Conservation (phyloP, 2,113 vertebrate species). For the Brachionichthys hirsutus region DNA sequence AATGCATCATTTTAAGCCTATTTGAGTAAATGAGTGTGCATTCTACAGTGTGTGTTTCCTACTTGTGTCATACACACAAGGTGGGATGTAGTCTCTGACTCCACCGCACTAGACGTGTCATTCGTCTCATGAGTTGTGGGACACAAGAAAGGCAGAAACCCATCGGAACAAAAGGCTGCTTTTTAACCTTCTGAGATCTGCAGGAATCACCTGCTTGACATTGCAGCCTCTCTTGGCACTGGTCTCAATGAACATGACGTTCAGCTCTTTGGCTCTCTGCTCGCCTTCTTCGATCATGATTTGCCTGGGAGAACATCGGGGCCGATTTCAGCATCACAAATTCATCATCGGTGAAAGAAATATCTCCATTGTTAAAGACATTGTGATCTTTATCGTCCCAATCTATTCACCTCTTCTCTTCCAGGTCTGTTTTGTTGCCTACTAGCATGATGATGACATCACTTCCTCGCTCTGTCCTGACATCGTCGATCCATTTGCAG, state of each 20-base stretch:
- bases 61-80: too few species aligned
- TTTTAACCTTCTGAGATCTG: constrained; percentile 6
- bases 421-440: constrained; percentile 82
- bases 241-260: constrained; percentile 92
- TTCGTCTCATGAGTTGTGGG: not conserved
- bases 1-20: too few species aligned
- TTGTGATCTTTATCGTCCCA: not conserved
- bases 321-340: constrained; percentile 32
- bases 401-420: constrained; percentile 75
- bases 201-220: constrained; percentile 79
- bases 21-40: too few species aligned
- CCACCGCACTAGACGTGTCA: too few species aligned
- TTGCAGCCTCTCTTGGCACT: constrained; percentile 82
- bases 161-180: too few species aligned
- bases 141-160: constrained; percentile 4
- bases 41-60: not conserved
- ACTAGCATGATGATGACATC: constrained; percentile 83
- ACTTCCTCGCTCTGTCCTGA: constrained; percentile 81
- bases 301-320: constrained; percentile 76
- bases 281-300: constrained; percentile 92
- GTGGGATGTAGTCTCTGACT: too few species aligned
- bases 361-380: not conserved
- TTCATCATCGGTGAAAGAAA: not conserved
- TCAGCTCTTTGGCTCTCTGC: constrained; percentile 90
- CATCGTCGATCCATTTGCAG: constrained; percentile 94